Conservation (phyloP, 2,113 vertebrate genomes). For the Microtus pennsylvanicus region DNA sequence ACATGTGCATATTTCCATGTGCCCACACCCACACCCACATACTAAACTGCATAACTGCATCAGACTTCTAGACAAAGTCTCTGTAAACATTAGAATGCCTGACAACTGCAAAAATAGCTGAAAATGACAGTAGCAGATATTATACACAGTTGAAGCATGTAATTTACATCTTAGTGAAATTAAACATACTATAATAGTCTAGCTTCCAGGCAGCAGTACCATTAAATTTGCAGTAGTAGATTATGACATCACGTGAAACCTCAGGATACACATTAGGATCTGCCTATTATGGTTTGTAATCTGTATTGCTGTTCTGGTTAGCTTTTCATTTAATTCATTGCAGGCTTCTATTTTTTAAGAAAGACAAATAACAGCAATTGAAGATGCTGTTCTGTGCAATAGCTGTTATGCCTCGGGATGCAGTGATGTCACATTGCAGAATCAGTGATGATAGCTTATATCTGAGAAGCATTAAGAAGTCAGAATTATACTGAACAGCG, state of each 20-base stretch:
- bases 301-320: slow-evolving; percentile 84
- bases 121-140: slow-evolving; percentile 83
- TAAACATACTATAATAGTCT: slow-evolving; percentile 88
- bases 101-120: slow-evolving; percentile 82
- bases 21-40: not conserved
- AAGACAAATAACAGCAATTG: slow-evolving; percentile 59
- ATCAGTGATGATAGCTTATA: slow-evolving; percentile 56
- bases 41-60: slow-evolving; percentile 48
- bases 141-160: slow-evolving; percentile 84
- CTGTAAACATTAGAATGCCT: slow-evolving; percentile 81
- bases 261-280: slow-evolving; percentile 85
- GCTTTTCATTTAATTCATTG: slow-evolving; percentile 86
- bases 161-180: slow-evolving; percentile 91
- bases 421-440: slow-evolving; percentile 66
- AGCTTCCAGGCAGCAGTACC: slow-evolving; percentile 88
- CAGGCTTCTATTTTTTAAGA: slow-evolving; percentile 72
- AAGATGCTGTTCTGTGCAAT: slow-evolving; percentile 54
- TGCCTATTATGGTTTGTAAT: slow-evolving; percentile 82
- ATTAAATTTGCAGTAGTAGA: slow-evolving; percentile 87
- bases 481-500: slow-evolving; percentile 43
- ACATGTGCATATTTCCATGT: not conserved
- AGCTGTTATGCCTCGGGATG: slow-evolving; percentile 63
- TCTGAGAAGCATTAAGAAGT: slow-evolving; percentile 34
- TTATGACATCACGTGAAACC: slow-evolving; percentile 91
- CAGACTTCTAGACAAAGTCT: slow-evolving; percentile 77